Conservation (phyloP, 2,888 invertebrate species). For the Dusona sp. region DNA sequence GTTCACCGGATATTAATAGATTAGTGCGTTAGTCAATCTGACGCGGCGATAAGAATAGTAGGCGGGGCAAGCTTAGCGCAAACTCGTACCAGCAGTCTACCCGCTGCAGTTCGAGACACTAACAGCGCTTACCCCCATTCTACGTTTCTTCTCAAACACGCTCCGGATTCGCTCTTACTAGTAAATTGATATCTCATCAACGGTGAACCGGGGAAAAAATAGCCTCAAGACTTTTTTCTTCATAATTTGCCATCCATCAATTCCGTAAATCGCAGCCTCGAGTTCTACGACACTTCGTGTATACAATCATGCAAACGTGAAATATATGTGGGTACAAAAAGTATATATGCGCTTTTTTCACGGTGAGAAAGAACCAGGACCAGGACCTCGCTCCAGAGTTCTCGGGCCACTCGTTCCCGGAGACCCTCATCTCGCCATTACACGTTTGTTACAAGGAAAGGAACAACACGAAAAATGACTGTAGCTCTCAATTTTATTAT, state of each 20-base stretch:
- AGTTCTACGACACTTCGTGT: background rate
- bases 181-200: background rate
- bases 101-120: too few species aligned
- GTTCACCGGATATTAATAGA: background rate
- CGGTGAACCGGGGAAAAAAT: background rate
- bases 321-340: background rate
- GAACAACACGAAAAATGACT: constrained; percentile 12
- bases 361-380: background rate
- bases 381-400: background rate
- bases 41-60: background rate
- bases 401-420: background rate
- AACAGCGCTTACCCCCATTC: too few species aligned
- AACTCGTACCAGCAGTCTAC: too few species aligned
- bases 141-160: background rate
- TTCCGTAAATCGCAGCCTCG: background rate
- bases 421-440: background rate
- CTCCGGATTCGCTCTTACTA: background rate
- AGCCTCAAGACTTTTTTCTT: background rate
- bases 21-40: background rate
- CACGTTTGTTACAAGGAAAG: background rate
- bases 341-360: background rate
- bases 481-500: background rate
- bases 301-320: background rate
- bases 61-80: background rate
- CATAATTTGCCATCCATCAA: background rate